Base-by-base conservation (phyloP, 2,888 invertebrate genomes). In the Sminthurinus aureus region DNA sequence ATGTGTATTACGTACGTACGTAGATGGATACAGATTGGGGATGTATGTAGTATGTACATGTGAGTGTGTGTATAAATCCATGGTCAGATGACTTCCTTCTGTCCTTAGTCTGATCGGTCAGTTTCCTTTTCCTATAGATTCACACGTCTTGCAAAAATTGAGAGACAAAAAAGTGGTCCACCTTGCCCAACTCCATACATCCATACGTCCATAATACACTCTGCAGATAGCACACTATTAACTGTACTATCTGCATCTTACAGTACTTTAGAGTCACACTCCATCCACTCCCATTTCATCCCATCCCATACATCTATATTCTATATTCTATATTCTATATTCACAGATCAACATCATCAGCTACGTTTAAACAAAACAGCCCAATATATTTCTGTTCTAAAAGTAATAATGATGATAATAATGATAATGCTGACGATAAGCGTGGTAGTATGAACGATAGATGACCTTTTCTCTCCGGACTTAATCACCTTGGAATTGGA, bases 381-480 rank as follows among this genome's bases (percentile, higher is more conserved):
- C 67, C 67, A 20, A 69, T 69, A 71, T 38, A 38, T 38, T 38
- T 38, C 38, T 6, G 6, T 38, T n/a, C n/a, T n/a, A n/a, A n/a
- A n/a, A n/a, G 67, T 67, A 38, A 38, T 38, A 38, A n/a, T n/a
- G 38, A 38, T 38, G 38, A 38, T 38, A 6, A 38, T 38, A 6
- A 38, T 38, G 38, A 38, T 38, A 6, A 38, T 38, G 38, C 1
- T 38, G 38, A 38, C 6, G 38, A 38, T 38, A 38, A 38, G 38
- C 38, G 38, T 38, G 38, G 38, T 38, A 4, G 38, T n/a, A n/a
- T n/a, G n/a, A n/a, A n/a, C 24, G 24, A 76, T 22, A 67, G 66
- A 82, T 82, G 87, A 87, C 87, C 87, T 87, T 86, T 86, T 85
- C 76, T 85, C 76, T 85, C 87, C 86, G 85, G 83, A 83, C 84